phyloP scores from a whole-genome alignment of 2,113 vertebrate genomes.

The Malurus alboscapulatus region DNA sequence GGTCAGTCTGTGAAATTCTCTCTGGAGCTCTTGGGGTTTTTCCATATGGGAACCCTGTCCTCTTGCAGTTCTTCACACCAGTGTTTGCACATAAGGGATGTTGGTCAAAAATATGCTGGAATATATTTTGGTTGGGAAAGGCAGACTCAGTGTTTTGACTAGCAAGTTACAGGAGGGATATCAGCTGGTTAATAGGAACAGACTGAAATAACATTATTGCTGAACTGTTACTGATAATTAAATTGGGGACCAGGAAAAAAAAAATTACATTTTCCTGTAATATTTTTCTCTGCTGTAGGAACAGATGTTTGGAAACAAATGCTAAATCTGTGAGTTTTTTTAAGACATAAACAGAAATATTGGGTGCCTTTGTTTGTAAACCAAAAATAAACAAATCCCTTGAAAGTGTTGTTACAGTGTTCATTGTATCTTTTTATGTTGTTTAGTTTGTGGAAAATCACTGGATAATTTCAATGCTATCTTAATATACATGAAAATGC shows the following conservation, averaged over 20 bases:
- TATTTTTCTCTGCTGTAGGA: conserved; percentile 49
- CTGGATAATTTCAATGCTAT: neutral
- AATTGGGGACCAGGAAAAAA: conserved; percentile 55
- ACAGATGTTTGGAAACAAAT: conserved; percentile 65
- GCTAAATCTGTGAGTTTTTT: conserved; percentile 72
- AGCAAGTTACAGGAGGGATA: neutral
- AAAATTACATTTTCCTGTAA: conserved; percentile 32
- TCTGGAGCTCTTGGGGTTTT: neutral
- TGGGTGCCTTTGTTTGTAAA: conserved; percentile 94
- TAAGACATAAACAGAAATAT: conserved; percentile 76
- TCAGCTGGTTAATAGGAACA: conserved; percentile 10
- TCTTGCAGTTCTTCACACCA: conserved; percentile 24
- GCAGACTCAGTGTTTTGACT: neutral
- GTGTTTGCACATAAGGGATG: neutral
- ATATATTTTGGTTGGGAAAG: neutral
- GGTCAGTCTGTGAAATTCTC: conserved; percentile 43
- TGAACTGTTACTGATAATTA: conserved; percentile 38
- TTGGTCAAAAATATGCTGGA: conserved; percentile 14
- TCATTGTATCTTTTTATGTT: conserved; percentile 27
- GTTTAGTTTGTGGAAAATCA: neutral
- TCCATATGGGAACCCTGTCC: neutral
- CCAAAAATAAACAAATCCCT: conserved; percentile 83
- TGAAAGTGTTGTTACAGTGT: conserved; percentile 63
- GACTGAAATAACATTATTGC: conserved; percentile 25
- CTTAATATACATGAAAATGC: neutral